Evolutionary conservation across 2,888 invertebrate species (phyloP), one percentile per base, ranked within the genome.

Genomic region (Drosophila helvetica): DNA sequence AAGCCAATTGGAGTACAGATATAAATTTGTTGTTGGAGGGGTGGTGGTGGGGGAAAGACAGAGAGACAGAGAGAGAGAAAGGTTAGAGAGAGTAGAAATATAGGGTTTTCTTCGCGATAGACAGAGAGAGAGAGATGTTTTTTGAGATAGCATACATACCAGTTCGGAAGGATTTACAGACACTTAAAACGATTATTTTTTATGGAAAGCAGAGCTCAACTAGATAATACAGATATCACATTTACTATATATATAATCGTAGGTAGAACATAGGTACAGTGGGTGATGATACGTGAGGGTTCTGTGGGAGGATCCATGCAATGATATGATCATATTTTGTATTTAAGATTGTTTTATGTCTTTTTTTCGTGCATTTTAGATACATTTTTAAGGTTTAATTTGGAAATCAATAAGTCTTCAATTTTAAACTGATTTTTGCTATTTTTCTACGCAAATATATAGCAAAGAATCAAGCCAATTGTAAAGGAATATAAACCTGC

Each of bases 111-210:
- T 5, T 66, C 66, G 66, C 66, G 56, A 50, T 56, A 74, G 47
- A 64, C 46, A 70, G 6, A 38, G 0, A 47, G 46, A 57, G 56
- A 66, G 33, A 63, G 47, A 45, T 54, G 64, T 56, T 55, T 64
- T 58, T 52, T 77, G 65, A 72, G 71, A 81, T 48, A 72, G 72
- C 76, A 89, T 89, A 89, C 89, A 88, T 89, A 89, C 89, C 89
- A 89, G 83, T 79, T 86, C 74, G 80, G 77, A 86, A 86, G 89
- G 86, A 79, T 76, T 56, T 56, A 56, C 64, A 88, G 57, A 88
- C 88, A 88, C 79, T 79, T 84, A 86, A 75, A 78, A 86, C 76
- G 15, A 15, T 15, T 38, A 78, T 75, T 81, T 67, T 64, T 78
- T 77, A 69, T 76, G 63, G 47, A 71, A 79, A 75, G 63, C 72